Evolutionary conservation across 1,140 invertebrate genomes (phyloP).

Genomic region (Liolophura sinensis): DNA sequence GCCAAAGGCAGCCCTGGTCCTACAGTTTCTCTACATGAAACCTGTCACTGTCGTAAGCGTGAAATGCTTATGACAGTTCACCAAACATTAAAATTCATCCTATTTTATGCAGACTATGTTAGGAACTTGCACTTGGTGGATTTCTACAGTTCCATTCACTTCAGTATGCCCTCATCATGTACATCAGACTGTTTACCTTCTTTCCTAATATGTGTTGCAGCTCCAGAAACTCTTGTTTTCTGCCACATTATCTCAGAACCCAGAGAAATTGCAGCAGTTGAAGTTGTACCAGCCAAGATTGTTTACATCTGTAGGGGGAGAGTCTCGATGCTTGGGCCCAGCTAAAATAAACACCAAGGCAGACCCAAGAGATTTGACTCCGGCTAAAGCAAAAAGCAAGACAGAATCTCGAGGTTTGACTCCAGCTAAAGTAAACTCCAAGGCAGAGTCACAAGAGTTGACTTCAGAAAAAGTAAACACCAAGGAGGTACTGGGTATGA

Average conservation of each 20-base stretch:
- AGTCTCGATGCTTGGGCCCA: not conserved
- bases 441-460: too few relatives aligned
- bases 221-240: constrained; percentile 95
- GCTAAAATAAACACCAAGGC: not conserved
- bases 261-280: constrained; percentile 87
- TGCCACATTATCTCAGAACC: constrained; percentile 93
- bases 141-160: not conserved
- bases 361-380: too few relatives aligned
- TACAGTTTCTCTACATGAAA: too few relatives aligned
- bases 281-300: constrained; percentile 89
- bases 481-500: too few relatives aligned
- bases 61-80: not conserved
- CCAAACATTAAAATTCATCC: not conserved
- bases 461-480: too few relatives aligned
- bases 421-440: not conserved
- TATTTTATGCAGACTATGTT: not conserved
- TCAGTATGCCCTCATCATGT: not conserved
- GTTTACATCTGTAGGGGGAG: constrained; percentile 73
- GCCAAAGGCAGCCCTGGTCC: too few relatives aligned
- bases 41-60: too few relatives aligned
- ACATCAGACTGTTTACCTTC: not conserved
- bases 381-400: too few relatives aligned
- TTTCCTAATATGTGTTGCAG: constrained; percentile 27
- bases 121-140: not conserved
- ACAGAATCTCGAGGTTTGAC: constrained; percentile 2